Conservation (phyloP, 2,113 vertebrate genomes). For the Ploceus nigricollis region DNA sequence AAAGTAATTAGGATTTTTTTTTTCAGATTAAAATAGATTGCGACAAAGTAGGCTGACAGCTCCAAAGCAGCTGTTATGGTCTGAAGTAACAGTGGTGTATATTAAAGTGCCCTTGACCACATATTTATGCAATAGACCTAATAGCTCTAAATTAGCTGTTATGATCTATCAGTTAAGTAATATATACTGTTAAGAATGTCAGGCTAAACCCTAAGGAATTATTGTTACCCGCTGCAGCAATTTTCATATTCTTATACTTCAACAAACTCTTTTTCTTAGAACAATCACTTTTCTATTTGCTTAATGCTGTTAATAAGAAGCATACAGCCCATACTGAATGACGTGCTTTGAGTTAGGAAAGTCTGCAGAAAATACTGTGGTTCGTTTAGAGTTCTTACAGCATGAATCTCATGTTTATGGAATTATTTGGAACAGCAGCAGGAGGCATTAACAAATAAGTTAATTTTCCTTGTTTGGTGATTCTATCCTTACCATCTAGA, state of each 20-base stretch:
- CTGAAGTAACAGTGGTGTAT: not conserved
- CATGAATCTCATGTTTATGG: not conserved
- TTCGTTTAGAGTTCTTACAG: not conserved
- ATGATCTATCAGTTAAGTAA: not conserved
- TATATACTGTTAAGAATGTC: not conserved
- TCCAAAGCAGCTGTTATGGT: not conserved
- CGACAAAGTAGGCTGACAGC: not conserved
- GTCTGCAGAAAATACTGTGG: not conserved
- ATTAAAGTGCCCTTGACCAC: not conserved
- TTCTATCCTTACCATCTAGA: not conserved
- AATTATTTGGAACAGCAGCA: conserved; percentile 7
- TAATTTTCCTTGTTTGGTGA: not conserved
- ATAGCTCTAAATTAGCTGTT: not conserved
- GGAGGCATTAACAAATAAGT: not conserved
- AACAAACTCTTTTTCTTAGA: not conserved
- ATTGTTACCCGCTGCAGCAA: not conserved
- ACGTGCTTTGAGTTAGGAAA: not conserved
- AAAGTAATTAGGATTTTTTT: not conserved
- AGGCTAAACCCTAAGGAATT: not conserved
- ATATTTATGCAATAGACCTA: not conserved
- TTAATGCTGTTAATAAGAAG: not conserved
- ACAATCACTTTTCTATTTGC: not conserved
- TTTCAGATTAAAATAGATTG: not conserved
- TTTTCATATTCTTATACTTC: not conserved
- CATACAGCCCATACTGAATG: not conserved